A percentile compares a stretch with the other conserved stretches of the same genome.
These are phyloP conservation scores for Chloroceryle inda DNA, from an alignment of 2,797 vertebrate genomes.

Conservation along the genomic window DNA sequence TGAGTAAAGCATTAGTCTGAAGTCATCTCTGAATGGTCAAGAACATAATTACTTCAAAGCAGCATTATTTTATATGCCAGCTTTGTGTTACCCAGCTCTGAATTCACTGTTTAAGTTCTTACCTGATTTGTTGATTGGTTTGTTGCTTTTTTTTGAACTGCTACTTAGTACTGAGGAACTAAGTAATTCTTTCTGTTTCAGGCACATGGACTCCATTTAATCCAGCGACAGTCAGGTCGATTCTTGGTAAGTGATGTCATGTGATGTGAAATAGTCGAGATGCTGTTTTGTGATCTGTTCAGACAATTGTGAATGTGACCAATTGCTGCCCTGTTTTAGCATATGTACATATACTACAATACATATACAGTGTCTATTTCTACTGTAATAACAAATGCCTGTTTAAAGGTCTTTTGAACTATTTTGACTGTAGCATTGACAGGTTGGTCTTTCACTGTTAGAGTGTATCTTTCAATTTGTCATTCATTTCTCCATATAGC, in stretches of 20 bases:
- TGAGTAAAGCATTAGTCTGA: neutral
- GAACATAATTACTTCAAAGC: neutral
- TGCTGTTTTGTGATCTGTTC: neutral
- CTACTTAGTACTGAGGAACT: neutral
- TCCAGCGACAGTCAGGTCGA: conserved; percentile 94
- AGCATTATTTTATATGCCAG: neutral
- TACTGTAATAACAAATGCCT: neutral
- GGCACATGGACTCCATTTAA: conserved; percentile 99
- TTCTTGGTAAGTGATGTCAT: conserved; percentile 89
- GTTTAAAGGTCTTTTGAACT: neutral
- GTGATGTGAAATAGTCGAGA: neutral
- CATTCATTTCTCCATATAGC: too few relatives aligned
- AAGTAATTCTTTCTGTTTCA: conserved; percentile 76
- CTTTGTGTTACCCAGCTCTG: neutral
- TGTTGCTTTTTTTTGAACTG: neutral
- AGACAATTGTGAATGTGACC: neutral
- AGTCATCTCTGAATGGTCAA: neutral
- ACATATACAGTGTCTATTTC: neutral
- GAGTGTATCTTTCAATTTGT: neutral
- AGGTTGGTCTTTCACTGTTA: neutral
- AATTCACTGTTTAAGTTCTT: neutral
- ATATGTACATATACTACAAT: neutral
- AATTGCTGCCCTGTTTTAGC: neutral
- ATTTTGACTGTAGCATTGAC: neutral
- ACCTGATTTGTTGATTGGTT: neutral